Base-by-base conservation (phyloP, 2,797 vertebrate genomes). In the Cheirogaleus major region DNA sequence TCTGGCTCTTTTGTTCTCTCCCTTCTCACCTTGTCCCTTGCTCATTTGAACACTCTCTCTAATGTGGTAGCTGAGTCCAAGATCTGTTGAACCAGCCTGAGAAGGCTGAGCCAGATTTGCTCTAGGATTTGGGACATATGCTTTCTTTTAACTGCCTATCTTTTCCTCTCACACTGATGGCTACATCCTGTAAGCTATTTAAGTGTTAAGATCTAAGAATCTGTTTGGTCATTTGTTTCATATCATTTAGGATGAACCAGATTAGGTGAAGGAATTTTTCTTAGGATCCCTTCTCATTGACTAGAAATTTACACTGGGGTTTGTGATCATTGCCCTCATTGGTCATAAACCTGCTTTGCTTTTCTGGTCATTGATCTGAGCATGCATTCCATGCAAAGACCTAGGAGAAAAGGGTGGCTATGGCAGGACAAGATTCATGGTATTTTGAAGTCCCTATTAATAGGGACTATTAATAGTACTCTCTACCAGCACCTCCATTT, bases 201-300 rank as follows among this genome's bases (percentile, higher is more conserved):
- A 86, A 92, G 38, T 45, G 35, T 92, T 90, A 90, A 93, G 14
- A 79, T 67, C 88, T 32, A 97, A 82, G 13, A 84, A 88, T 78
- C 59, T 82, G 15, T 59, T 95, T 79, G 63, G 10, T 15, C 59
- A 90, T 93, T 78, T 18, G 17, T 55, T 93, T 96, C 67, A 88
- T 30, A 38, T 63, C 50, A 83, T 89, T 95, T 82, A 93, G 82
- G 27, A 95, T 41, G 25, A 96, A 76, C 63, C n/a, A 81, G 38
- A 18, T 95, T 79, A 90, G 15, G 50, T 73, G 87, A 96, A 89
- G n/a, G 27, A 91, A 91, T 89, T 95, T 73, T 81, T n/a, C 78
- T 91, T 88, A 92, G 38, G 20, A 85, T 80, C 32, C 27, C 25
- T 59, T 48, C 41, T 41, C 69, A 86, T n/a, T 84, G 7, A 84